Evolutionary conservation across 1,140 invertebrate genomes (phyloP).

Genomic region (Drosophila obscura): DNA sequence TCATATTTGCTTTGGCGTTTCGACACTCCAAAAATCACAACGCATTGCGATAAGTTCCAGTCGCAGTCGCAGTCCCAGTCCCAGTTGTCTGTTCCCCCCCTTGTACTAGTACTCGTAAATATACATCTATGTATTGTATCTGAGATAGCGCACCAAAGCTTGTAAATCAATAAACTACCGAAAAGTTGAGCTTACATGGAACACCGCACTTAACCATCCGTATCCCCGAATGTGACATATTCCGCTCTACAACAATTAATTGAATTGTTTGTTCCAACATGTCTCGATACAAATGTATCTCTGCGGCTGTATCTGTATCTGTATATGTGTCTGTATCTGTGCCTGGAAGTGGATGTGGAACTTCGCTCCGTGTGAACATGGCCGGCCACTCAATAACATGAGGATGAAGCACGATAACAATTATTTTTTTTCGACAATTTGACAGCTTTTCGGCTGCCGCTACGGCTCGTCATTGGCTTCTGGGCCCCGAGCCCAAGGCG

Average conservation of each 20-base stretch:
- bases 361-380: conserved; percentile 62
- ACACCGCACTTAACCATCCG: conserved; percentile 21
- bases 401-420: conserved; percentile 73
- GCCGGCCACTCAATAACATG: conserved; percentile 78
- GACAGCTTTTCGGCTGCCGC: conserved; percentile 72
- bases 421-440: conserved; percentile 75
- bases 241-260: conserved; percentile 74
- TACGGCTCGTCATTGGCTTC: conserved; percentile 42
- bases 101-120: too few relatives aligned
- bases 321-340: conserved; percentile 26
- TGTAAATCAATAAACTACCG: conserved; percentile 82
- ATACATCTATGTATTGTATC: conserved; percentile 25
- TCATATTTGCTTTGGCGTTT: conserved; percentile 82
- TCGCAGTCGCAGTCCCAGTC: not conserved
- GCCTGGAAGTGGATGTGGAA: conserved; percentile 24
- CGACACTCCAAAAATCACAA: conserved; percentile 78
- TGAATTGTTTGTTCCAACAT: conserved; percentile 79
- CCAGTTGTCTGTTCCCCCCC: too few relatives aligned
- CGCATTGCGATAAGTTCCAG: conserved; percentile 63
- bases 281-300: conserved; percentile 80
- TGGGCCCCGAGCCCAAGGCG: conserved; percentile 1
- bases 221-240: conserved; percentile 59
- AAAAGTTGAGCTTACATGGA: conserved; percentile 38
- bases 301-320: conserved; percentile 24
- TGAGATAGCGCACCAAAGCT: conserved; percentile 55